Percentiles rank a stretch among this genome's conserved stretches.
phyloP scores from a whole-genome alignment of 2,797 vertebrate genomes.

The Neosalanx taihuensis region DNA sequence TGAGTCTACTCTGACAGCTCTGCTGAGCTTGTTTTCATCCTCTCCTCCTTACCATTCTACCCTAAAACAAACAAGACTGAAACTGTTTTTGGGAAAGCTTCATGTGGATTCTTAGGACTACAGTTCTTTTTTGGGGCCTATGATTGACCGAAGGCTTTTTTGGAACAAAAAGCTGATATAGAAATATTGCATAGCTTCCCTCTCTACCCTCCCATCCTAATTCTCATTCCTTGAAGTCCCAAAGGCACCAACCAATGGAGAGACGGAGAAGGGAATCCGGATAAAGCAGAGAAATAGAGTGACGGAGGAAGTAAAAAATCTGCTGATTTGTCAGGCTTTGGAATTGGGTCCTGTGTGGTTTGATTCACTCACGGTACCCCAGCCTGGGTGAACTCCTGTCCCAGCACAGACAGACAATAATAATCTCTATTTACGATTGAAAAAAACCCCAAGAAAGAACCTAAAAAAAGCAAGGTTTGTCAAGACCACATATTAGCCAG shows the following conservation, averaged over 20 bases:
- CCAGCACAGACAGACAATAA: slow-evolving; percentile 15
- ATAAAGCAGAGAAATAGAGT: slow-evolving; percentile 61
- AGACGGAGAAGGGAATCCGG: slow-evolving; percentile 68
- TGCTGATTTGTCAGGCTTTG: slow-evolving; percentile 48
- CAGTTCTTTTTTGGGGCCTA: slow-evolving; percentile 33
- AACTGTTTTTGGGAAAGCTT: neutral
- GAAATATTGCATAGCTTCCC: slow-evolving; percentile 44
- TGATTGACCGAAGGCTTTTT: slow-evolving; percentile 50
- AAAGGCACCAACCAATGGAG: slow-evolving; percentile 70
- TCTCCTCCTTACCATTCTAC: slow-evolving; percentile 12
- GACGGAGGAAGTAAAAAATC: slow-evolving; percentile 20
- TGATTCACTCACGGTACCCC: neutral
- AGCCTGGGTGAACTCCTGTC: slow-evolving; percentile 25
- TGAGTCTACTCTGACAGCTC: slow-evolving; percentile 44
- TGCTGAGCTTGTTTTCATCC: slow-evolving; percentile 17
- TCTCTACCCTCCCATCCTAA: slow-evolving; percentile 29
- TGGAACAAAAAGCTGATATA: slow-evolving; percentile 43
- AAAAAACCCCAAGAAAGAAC: slow-evolving; percentile 4
- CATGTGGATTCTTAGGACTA: neutral
- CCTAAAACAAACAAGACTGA: slow-evolving; percentile 20
- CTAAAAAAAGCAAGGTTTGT: slow-evolving; percentile 2
- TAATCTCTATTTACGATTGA: slow-evolving; percentile 30
- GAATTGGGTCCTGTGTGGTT: slow-evolving; percentile 38
- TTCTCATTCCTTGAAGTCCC: slow-evolving; percentile 43
- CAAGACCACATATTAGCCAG: slow-evolving; percentile 1